phyloP scores from a whole-genome alignment of 2,113 vertebrate genomes.

The Oxygymnocypris stewartii region DNA sequence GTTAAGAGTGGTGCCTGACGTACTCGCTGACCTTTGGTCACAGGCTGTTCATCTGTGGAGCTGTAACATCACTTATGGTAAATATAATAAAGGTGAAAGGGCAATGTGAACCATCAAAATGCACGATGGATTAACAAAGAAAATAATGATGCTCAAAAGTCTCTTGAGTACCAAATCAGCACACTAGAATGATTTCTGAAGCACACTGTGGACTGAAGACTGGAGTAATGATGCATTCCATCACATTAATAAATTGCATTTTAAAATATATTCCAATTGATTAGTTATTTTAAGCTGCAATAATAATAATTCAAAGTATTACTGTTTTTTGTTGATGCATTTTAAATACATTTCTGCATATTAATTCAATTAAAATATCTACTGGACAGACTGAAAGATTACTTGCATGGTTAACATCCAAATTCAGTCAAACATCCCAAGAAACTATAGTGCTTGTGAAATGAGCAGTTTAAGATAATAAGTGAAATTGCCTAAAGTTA shows the following conservation, averaged over 20 bases:
- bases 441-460: background rate
- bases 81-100: background rate
- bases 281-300: too few species aligned
- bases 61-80: background rate
- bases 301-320: background rate
- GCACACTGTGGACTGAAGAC: background rate
- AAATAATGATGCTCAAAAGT: background rate
- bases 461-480: constrained; percentile 8
- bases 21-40: constrained; percentile 26
- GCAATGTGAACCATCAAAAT: background rate
- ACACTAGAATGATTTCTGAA: background rate
- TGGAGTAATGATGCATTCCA: background rate
- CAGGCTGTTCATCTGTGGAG: background rate
- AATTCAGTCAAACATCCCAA: background rate
- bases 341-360: background rate
- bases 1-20: background rate
- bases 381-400: background rate
- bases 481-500: constrained; percentile 38
- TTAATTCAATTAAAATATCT: background rate
- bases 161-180: background rate
- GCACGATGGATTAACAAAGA: background rate
- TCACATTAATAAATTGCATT: background rate
- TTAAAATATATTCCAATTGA: too few species aligned
- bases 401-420: background rate
- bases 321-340: background rate